Base-by-base conservation (phyloP, 2,797 vertebrate genomes). In the Morus bassanus region DNA sequence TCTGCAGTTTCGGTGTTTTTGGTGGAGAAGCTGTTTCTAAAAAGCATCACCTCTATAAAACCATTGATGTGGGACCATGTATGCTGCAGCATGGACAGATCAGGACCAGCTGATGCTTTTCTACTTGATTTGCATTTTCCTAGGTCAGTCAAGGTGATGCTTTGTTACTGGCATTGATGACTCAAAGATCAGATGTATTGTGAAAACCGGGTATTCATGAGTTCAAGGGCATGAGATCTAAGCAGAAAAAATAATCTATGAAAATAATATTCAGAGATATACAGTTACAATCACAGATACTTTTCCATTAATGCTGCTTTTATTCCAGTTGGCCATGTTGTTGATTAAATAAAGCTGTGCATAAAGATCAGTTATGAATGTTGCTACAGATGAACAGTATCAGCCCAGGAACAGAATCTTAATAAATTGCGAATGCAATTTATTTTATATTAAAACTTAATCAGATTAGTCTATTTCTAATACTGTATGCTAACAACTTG, bases 71-170 rank as follows among this genome's bases (percentile, higher is more conserved):
- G n/a, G 95, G 80, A 83, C 88, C 91, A 74, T 6, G 25, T 35
- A 75, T 76, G 75, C 77, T 53, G 82, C 75, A 90, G 50, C 61
- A 68, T 11, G 84, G 90, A 45, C 87, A 95, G 75, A 95, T 63
- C 85, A 95, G 91, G 89, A 95, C 70, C 84, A 96, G 91, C 85
- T 97, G 97, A 96, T 94, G 93, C 93, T 97, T 97, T 97, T 95
- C 96, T 63, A 96, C 51, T 87, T 87, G 67, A 94, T 97, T 97
- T 96, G 91, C 94, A 95, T 95, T 97, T 97, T 88, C 89, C 39
- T 88, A 95, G 85, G 86, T 97, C 93, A 96, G 86, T 97, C 93
- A 96, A 96, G 93, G 96, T 97, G 92, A 85, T 74, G 22, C 59
- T 93, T 95, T 96, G 80, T 94, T 97, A 89, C 6, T 53, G 74